phyloP scores from a whole-genome alignment of 2,888 invertebrate species.

The Zhuqinia jingwanae region DNA sequence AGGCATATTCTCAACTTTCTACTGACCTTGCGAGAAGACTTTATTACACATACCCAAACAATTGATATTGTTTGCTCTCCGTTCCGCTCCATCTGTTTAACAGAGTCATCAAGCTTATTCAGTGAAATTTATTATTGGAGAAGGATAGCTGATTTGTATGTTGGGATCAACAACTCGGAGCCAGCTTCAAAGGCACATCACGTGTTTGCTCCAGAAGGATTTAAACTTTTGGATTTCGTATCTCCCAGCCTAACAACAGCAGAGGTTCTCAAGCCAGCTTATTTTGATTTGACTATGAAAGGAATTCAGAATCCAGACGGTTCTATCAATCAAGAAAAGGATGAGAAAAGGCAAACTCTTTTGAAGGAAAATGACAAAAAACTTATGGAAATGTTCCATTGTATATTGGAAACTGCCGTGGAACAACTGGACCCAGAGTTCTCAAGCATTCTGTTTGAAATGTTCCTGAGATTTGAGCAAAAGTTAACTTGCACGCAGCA shows the following conservation, averaged over 20 bases:
- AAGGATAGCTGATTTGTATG: conserved; percentile 73
- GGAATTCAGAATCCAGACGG: background rate
- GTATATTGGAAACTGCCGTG: conserved; percentile 64
- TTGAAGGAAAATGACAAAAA: conserved; percentile 63
- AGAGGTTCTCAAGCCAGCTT: conserved; percentile 8
- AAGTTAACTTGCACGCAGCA: conserved; percentile 46
- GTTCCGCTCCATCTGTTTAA: conserved; percentile 68
- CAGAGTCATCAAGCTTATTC: conserved; percentile 73
- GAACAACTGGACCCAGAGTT: conserved; percentile 71
- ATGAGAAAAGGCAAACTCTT: conserved; percentile 29
- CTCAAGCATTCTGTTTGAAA: conserved; percentile 73
- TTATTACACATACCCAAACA: conserved; percentile 77
- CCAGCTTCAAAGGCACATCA: conserved; percentile 44
- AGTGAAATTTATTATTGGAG: conserved; percentile 78
- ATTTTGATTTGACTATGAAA: conserved; percentile 33
- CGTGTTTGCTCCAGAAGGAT: conserved; percentile 76
- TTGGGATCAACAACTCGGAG: conserved; percentile 44
- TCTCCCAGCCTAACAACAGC: conserved; percentile 39
- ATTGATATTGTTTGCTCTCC: conserved; percentile 72
- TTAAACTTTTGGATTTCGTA: conserved; percentile 70
- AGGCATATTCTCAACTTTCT: conserved; percentile 76
- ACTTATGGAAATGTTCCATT: conserved; percentile 66
- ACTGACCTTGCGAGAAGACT: conserved; percentile 75
- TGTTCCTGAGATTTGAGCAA: conserved; percentile 76
- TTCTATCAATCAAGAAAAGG: conserved; percentile 2